Conservation (phyloP, 2,113 vertebrate genomes). For the Dipodomys stephensi region DNA sequence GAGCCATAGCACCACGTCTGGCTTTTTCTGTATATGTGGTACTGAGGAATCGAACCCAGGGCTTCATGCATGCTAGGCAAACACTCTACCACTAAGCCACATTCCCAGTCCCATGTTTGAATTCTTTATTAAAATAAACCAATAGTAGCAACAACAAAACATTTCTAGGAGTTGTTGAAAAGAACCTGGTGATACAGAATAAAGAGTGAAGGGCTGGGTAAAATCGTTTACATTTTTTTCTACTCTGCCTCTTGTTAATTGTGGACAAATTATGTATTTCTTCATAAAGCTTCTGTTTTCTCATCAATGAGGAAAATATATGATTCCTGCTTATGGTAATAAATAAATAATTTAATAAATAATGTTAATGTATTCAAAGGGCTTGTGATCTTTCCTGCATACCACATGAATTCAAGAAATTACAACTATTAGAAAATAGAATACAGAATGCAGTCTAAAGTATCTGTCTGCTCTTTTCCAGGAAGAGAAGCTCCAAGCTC, state of each 20-base stretch:
- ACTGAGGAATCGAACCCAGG: too few species aligned
- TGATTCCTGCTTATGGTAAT: background rate
- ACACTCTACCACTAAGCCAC: too few species aligned
- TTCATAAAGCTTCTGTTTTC: slow-evolving; percentile 39
- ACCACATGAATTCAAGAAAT: background rate
- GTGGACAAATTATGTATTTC: slow-evolving; percentile 17
- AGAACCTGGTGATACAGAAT: background rate
- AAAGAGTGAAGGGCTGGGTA: background rate
- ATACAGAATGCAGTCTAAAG: background rate
- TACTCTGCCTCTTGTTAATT: slow-evolving; percentile 28
- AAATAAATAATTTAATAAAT: background rate
- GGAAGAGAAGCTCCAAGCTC: slow-evolving; percentile 22
- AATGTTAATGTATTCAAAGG: background rate
- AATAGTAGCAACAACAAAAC: background rate
- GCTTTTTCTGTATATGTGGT: too few species aligned
- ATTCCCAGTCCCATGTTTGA: too few species aligned
- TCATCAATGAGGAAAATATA: slow-evolving; percentile 40
- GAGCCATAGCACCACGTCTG: too few species aligned
- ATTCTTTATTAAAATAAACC: slow-evolving; percentile 32
- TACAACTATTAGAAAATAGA: slow-evolving; percentile 6
- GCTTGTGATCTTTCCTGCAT: background rate
- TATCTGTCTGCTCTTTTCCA: slow-evolving; percentile 18
- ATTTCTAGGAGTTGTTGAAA: background rate
- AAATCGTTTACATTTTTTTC: slow-evolving; percentile 26
- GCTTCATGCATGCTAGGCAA: too few species aligned